Evolutionary conservation across 1,140 invertebrate species (phyloP), one percentile per base, ranked within the genome.

Genomic region (Philotrypesis tridentata): DNA sequence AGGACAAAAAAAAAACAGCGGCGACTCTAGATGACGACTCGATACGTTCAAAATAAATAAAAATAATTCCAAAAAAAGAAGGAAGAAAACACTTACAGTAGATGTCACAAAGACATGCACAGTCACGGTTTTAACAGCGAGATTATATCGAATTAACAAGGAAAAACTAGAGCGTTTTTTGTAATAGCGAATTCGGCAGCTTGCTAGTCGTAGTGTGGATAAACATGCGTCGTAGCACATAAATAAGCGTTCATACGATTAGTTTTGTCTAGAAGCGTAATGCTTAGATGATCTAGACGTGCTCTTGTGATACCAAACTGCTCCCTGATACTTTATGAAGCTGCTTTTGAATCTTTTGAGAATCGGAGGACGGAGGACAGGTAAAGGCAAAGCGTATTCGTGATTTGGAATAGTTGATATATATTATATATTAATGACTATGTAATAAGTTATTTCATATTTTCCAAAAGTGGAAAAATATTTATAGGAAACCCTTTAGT

Each of bases 241-340:
- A 72, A 79, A 81, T 63, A 77, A 76, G 43, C 55, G 31, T 83
- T 65, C 40, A 84, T 70, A 68, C 63, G 33, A 82, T 84, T 80
- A 85, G 70, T 67, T 73, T 88, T 85, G 86, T 83, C 80, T 87
- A 87, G 85, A 83, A 73, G 60, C 78, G 29, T 83, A 55, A 84
- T 48, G 75, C 74, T 82, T 82, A 82, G 68, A 2, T 77, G 84
- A 78, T 86, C 83, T 87, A 89, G 86, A 86, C 85, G 84, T 89
- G 87, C 85, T 89, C 85, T 90, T 90, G 89, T 91, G 89, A 91
- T 90, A 91, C 85, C 87, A 89, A 87, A 67, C 31, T 84, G 86
- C 88, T 89, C 86, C 86, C 87, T 83, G 86, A 87, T 87, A 74
- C 83, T 86, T 83, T 85, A 82, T 86, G 76, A 84, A 88, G 84